Evolutionary conservation across 1,140 invertebrate genomes (phyloP), one percentile per base, ranked within the genome.

Genomic region (Notospermus geniculatus): DNA sequence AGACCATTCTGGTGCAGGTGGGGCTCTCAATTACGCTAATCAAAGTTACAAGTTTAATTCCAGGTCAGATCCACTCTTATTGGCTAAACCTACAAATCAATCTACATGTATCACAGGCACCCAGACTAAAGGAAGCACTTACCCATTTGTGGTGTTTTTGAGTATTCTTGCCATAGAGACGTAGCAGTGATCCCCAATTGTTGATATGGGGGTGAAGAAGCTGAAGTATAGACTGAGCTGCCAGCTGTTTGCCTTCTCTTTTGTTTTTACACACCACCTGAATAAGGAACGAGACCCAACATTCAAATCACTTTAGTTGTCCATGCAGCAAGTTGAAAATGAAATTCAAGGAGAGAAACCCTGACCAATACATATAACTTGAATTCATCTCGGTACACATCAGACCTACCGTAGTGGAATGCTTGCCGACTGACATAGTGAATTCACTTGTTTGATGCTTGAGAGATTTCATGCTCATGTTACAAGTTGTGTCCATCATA

Each of bases 201-300:
- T 86, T 87, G 41, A 97, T 91, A 75, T 97, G 92, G 1, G 94
- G 93, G 84, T 97, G 94, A 27, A 69, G 17, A 27, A 79, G 71
- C 70, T 96, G 91, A 30, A 98, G 78, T 67, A 98, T 94, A n/a
- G 91, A 88, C 82, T 98, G 95, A 17, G 94, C 93, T 13, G 95
- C 95, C 69, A 91, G 83, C 76, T 98, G 95, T 80, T 98, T 98
- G n/a, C 95, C 95, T 72, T 95, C 94, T 71, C 93, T 88, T 82
- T 98, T 98, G 82, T 97, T 98, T 73, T 93, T 92, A 79, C 94
- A 97, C 23, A 80, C 70, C 30, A 84, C 81, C 72, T 78, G 61
- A 52, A 60, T 56, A n/a, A n/a, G n/a, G n/a, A n/a, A n/a, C n/a
- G n/a, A n/a, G n/a, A n/a, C n/a, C n/a, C n/a, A n/a, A n/a, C n/a